Conservation (phyloP, 2,888 invertebrate genomes). For the Trissolcus japonicus region DNA sequence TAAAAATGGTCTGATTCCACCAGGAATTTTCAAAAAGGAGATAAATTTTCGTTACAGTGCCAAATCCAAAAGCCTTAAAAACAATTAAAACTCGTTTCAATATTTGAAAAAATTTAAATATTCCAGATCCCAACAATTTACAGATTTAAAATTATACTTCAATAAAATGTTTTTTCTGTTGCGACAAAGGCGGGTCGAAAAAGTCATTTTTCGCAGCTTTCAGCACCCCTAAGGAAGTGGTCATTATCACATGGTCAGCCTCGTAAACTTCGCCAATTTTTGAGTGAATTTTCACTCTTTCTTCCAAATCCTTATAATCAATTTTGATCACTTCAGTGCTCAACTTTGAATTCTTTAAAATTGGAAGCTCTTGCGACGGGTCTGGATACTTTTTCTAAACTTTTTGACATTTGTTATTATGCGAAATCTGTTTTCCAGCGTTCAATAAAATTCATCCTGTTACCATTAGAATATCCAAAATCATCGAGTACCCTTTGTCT, state of each 20-base stretch:
- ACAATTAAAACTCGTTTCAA: constrained; percentile 20
- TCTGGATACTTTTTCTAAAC: constrained; percentile 68
- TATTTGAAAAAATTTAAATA: neutral
- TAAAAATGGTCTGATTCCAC: constrained; percentile 76
- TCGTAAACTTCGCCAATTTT: constrained; percentile 77
- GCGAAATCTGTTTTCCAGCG: neutral
- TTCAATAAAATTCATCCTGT: neutral
- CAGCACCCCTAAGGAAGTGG: constrained; percentile 83
- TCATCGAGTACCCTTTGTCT: constrained; percentile 63
- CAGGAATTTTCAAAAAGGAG: constrained; percentile 81
- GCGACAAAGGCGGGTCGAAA: constrained; percentile 79
- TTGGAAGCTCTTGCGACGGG: constrained; percentile 65
- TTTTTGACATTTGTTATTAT: neutral
- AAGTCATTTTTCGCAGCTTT: constrained; percentile 78
- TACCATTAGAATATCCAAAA: constrained; percentile 69
- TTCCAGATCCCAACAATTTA: too few species aligned
- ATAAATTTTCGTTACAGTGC: constrained; percentile 83
- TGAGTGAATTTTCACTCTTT: constrained; percentile 69
- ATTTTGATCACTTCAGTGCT: constrained; percentile 65
- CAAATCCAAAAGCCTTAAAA: constrained; percentile 79
- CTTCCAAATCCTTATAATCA: constrained; percentile 59
- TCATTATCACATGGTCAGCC: constrained; percentile 82
- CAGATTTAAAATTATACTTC: constrained; percentile 62
- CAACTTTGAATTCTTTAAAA: constrained; percentile 65
- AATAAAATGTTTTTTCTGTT: constrained; percentile 79